A percentile compares a stretch with the other conserved stretches of the same genome.
phyloP scores from a whole-genome alignment of 2,797 vertebrate genomes.

The Dermochelys coriacea region DNA sequence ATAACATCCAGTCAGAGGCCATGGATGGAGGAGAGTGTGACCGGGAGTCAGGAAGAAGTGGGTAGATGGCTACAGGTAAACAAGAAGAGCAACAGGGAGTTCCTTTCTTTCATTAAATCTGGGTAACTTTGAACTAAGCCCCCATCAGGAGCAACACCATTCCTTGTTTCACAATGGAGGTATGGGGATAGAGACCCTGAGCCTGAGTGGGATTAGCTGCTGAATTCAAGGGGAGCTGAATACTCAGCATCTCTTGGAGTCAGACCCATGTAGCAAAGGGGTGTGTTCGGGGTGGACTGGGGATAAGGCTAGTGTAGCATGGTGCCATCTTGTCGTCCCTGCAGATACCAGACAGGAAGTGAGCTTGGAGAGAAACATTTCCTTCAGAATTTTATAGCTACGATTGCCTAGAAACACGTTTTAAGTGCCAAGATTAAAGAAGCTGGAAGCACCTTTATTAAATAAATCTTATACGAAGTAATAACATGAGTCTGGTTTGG shows the following conservation, averaged over 20 bases:
- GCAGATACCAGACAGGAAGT: background rate
- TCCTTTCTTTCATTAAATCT: background rate
- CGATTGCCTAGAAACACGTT: background rate
- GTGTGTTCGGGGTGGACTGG: background rate
- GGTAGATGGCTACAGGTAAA: background rate
- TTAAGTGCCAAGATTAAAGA: background rate
- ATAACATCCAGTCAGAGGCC: background rate
- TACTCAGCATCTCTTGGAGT: background rate
- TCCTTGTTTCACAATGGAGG: background rate
- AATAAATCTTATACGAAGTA: background rate
- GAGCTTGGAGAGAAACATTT: background rate
- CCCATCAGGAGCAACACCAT: background rate
- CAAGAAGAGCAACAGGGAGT: background rate
- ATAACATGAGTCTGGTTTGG: background rate
- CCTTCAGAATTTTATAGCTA: background rate
- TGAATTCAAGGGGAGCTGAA: background rate
- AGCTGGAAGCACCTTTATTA: background rate
- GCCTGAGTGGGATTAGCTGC: background rate
- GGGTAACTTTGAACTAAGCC: background rate
- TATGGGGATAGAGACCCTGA: background rate
- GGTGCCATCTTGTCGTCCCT: background rate
- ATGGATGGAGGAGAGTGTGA: background rate
- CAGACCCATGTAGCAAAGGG: background rate
- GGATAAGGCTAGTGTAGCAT: background rate
- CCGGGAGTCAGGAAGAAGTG: background rate